Base-by-base conservation (phyloP, 2,888 invertebrate species). In the Ichneumoninae sp. region DNA sequence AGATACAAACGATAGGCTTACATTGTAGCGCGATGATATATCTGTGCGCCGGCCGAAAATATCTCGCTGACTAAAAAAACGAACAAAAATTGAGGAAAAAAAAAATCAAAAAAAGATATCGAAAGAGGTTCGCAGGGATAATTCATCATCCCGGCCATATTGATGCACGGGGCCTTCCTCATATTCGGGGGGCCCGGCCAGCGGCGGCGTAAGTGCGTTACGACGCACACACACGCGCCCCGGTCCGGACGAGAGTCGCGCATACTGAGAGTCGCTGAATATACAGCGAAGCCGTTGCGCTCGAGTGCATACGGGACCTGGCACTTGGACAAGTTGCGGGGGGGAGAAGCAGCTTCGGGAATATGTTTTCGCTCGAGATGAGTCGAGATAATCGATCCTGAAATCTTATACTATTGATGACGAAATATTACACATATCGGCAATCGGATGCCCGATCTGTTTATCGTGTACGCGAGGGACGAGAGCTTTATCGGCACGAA, bases 101-200 rank as follows among this genome's bases (percentile, higher is more conserved):
- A 22, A 54, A 36, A 33, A 66, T 19, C n/a, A 44, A 54, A 52
- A n/a, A 47, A 22, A 22, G 36, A 62, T 3, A 26, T 26, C 40
- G 47, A 75, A 44, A 75, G 69, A 52, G 68, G 74, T 26, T 52
- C 66, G 80, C 88, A 84, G 75, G 86, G 86, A 89, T 90, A 90
- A 91, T 91, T 90, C 90, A 91, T 91, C 91, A 91, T 89, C 87
- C 68, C 84, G 87, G 80, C 84, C 89, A 91, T 91, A 92, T 91
- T 90, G 92, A 92, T 90, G 90, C 91, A 89, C 89, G 87, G 22
- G 22, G 88, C 72, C 74, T 86, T 70, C 76, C 82, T 74, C 79
- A 44, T 77, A 77, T 82, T 77, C 60, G n/a, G 66, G 44, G 52
- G 50, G 26, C 52, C n/a, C 40, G 52, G 44, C n/a, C 57, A 50